Conservation (phyloP, 2,113 vertebrate species). For the Peromyscus maniculatus region DNA sequence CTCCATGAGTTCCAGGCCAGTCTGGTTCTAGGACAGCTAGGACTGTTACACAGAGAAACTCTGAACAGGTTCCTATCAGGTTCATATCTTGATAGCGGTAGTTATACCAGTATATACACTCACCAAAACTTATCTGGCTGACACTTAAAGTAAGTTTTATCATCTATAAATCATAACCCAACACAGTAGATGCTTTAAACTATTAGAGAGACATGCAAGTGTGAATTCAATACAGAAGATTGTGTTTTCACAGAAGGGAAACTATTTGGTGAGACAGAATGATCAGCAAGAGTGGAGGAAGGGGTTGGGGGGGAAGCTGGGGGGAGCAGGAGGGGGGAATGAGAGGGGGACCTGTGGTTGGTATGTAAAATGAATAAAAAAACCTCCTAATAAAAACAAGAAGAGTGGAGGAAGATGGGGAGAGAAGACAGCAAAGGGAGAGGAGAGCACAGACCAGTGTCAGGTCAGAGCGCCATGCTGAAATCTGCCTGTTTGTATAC, state of each 20-base stretch:
- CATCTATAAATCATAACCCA: neutral
- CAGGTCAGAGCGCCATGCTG: neutral
- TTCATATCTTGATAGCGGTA: neutral
- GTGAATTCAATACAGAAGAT: conserved; percentile 1
- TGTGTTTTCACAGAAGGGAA: neutral
- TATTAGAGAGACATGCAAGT: neutral
- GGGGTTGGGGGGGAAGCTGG: too few species aligned
- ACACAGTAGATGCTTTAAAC: neutral
- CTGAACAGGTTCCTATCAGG: neutral
- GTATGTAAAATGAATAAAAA: too few species aligned
- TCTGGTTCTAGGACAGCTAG: too few species aligned
- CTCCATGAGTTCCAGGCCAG: too few species aligned
- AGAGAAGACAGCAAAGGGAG: too few species aligned
- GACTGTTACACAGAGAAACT: too few species aligned
- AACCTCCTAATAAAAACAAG: too few species aligned
- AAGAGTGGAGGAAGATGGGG: neutral
- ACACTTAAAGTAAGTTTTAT: conserved; percentile 33
- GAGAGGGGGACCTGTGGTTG: too few species aligned
- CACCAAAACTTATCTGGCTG: conserved; percentile 23
- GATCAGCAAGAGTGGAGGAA: neutral
- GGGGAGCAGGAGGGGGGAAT: too few species aligned
- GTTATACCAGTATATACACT: neutral
- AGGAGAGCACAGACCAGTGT: neutral
- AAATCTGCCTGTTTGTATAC: too few species aligned
- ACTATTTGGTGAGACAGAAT: neutral